Conservation (phyloP, 1,140 invertebrate genomes). For the Orius insidiosus region DNA sequence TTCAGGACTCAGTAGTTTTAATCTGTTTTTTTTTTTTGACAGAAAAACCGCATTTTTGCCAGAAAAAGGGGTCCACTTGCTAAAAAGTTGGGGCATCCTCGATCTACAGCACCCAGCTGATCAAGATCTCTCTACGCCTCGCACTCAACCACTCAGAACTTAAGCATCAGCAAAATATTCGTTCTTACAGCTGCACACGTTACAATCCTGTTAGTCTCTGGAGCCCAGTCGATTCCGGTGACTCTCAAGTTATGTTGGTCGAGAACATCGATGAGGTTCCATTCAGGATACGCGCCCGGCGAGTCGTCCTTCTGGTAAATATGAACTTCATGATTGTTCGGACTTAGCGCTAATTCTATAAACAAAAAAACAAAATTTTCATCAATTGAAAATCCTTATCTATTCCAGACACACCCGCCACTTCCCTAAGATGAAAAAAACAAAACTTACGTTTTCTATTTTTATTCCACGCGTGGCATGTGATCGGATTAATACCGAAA, state of each 20-base stretch:
- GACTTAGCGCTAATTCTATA: constrained; percentile 81
- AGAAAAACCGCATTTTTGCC: no score
- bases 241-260: constrained; percentile 90
- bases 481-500: constrained; percentile 84
- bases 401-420: neutral
- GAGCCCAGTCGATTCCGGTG: constrained; percentile 97
- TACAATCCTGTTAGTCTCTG: constrained; percentile 95
- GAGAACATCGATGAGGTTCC: constrained; percentile 68
- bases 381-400: neutral
- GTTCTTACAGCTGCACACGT: constrained; percentile 84
- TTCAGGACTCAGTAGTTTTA: no score
- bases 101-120: no score
- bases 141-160: no score
- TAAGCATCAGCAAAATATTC: no score
- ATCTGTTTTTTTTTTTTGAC: no score
- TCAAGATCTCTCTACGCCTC: no score
- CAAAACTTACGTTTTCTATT: constrained; percentile 68
- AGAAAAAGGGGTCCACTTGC: no score
- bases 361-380: constrained; percentile 10
- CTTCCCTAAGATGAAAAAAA: constrained; percentile 2
- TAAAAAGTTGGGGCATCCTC: no score
- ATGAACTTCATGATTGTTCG: constrained; percentile 91
- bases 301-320: constrained; percentile 55
- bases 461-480: constrained; percentile 94
- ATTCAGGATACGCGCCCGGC: constrained; percentile 39